A percentile compares a stretch with the other conserved stretches of the same genome.
Evolutionary conservation across 2,888 invertebrate genomes (phyloP).

Genomic region (Augochlorella aurata): DNA sequence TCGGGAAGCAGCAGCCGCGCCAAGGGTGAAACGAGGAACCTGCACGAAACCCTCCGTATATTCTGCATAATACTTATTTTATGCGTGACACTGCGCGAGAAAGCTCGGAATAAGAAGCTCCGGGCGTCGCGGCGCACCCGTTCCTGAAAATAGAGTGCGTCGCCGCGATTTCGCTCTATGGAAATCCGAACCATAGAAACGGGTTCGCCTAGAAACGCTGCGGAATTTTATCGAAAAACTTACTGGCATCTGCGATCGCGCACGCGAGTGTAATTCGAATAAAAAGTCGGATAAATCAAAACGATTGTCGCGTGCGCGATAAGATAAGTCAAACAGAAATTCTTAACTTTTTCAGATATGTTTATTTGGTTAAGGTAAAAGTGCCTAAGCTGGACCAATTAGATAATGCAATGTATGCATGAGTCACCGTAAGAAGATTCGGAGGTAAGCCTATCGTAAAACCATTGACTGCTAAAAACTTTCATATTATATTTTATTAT

Average conservation of each 20-base stretch:
- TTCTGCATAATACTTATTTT: slow-evolving; percentile 71
- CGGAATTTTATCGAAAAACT: slow-evolving; percentile 33
- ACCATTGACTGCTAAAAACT: too few species aligned
- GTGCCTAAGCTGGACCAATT: too few species aligned
- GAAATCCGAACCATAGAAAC: slow-evolving; percentile 49
- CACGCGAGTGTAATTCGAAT: background rate
- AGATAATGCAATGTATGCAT: too few species aligned
- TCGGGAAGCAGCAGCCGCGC: slow-evolving; percentile 38
- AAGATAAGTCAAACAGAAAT: background rate
- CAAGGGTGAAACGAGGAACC: slow-evolving; percentile 49
- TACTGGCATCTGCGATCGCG: background rate
- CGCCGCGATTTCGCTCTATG: slow-evolving; percentile 50
- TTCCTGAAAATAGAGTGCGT: slow-evolving; percentile 60
- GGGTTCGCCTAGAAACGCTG: slow-evolving; percentile 14
- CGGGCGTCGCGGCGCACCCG: slow-evolving; percentile 45
- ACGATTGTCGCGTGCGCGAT: background rate
- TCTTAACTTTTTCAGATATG: too few species aligned
- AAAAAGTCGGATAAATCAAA: background rate
- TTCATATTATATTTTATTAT: too few species aligned
- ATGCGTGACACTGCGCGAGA: slow-evolving; percentile 67
- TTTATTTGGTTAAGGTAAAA: too few species aligned
- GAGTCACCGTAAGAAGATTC: too few species aligned
- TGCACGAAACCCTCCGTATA: slow-evolving; percentile 50
- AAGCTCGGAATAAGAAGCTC: slow-evolving; percentile 62
- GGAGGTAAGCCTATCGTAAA: too few species aligned